Percentiles rank a stretch among this genome's conserved stretches.
Conservation (phyloP, 2,113 vertebrate genomes). For the Pteropus alecto region DNA sequence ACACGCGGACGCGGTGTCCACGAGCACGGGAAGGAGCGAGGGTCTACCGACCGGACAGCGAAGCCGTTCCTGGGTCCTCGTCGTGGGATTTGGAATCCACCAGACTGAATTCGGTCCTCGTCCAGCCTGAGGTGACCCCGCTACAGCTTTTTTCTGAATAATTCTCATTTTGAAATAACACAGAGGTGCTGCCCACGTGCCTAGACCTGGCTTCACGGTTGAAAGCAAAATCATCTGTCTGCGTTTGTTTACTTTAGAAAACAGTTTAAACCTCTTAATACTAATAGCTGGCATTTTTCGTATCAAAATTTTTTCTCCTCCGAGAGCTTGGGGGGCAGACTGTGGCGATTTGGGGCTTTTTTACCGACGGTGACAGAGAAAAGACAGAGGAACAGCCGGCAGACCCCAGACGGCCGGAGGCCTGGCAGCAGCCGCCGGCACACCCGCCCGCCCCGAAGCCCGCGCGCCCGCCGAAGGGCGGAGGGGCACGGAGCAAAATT, state of each 20-base stretch:
- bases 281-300: neutral
- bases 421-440: no score
- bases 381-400: neutral
- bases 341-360: neutral
- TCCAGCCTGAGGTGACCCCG: neutral
- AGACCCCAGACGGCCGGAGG: neutral
- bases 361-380: neutral
- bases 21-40: neutral
- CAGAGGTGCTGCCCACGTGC: neutral
- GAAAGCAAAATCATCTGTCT: neutral
- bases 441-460: no score
- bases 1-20: neutral
- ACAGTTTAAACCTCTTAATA: neutral
- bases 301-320: neutral
- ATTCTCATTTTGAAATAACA: neutral
- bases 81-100: neutral
- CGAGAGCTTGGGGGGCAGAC: neutral
- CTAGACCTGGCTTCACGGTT: neutral
- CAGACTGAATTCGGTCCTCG: neutral
- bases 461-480: neutral
- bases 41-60: no score
- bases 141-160: neutral
- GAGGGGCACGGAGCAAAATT: neutral
- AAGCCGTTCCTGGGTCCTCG: neutral
- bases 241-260: neutral